These are phyloP conservation scores for Drosophila sordidula DNA, from an alignment of 2,888 invertebrate genomes.

Conservation along the genomic window DNA sequence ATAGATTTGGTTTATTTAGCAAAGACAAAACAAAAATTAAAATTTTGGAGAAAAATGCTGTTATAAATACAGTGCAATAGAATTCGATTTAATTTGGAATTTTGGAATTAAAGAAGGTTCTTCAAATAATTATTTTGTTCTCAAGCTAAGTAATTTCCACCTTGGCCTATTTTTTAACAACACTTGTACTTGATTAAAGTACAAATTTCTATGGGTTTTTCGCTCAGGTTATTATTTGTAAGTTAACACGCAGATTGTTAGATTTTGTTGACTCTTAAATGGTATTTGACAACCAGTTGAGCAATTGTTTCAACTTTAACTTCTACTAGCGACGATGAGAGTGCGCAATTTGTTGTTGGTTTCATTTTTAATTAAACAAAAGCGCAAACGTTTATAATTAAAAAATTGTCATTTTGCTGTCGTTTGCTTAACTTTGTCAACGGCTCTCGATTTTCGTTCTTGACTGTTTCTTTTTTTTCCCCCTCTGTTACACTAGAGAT, in stretches of 20 bases:
- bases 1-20: no score
- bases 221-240: no score
- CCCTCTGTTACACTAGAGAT: slow-evolving; percentile 61
- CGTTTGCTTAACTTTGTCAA: slow-evolving; percentile 74
- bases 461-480: slow-evolving; percentile 21
- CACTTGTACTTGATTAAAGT: neutral
- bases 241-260: neutral
- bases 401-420: slow-evolving; percentile 72
- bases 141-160: neutral
- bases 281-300: slow-evolving; percentile 9
- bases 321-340: neutral
- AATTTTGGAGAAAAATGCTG: no score
- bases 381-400: slow-evolving; percentile 54
- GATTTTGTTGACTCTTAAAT: neutral
- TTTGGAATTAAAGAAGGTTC: no score
- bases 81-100: no score
- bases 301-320: slow-evolving; percentile 13
- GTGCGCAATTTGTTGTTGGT: slow-evolving; percentile 6
- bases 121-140: no score
- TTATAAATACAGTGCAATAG: no score
- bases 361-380: slow-evolving; percentile 66
- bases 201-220: no score
- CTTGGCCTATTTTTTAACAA: neutral
- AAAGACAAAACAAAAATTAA: no score
- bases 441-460: slow-evolving; percentile 38